Conservation (phyloP, 1,140 invertebrate genomes). For the Musca domestica region DNA sequence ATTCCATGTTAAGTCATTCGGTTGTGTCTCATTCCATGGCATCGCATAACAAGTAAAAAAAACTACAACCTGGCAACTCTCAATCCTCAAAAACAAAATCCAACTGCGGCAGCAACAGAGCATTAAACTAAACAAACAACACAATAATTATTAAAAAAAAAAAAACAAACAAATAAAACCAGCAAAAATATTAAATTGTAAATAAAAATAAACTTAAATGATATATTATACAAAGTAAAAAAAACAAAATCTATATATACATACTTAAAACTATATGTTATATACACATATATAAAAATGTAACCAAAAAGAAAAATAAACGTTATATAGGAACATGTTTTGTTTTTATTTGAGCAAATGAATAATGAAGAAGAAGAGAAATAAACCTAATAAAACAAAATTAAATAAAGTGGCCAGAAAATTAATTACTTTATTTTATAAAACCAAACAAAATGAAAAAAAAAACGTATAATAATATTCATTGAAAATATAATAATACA, state of each 20-base stretch:
- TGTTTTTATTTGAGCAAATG: not conserved
- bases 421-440: constrained; percentile 51
- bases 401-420: constrained; percentile 29
- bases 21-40: constrained; percentile 50
- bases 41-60: constrained; percentile 40
- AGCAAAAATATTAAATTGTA: constrained; percentile 5
- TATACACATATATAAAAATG: not conserved
- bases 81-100: not conserved
- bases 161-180: constrained; percentile 8
- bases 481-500: constrained; percentile 2
- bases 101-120: not conserved
- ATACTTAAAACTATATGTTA: not conserved
- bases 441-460: constrained; percentile 24
- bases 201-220: not conserved
- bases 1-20: constrained; percentile 52
- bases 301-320: not conserved
- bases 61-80: not conserved
- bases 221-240: not conserved
- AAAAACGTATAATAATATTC: constrained; percentile 41
- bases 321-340: not conserved
- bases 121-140: not conserved
- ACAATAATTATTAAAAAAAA: not conserved
- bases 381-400: constrained; percentile 34
- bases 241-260: not conserved
- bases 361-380: not conserved